A percentile compares a stretch with the other conserved stretches of the same genome.
phyloP scores from a whole-genome alignment of 2,797 vertebrate genomes.

The Chelon auratus region DNA sequence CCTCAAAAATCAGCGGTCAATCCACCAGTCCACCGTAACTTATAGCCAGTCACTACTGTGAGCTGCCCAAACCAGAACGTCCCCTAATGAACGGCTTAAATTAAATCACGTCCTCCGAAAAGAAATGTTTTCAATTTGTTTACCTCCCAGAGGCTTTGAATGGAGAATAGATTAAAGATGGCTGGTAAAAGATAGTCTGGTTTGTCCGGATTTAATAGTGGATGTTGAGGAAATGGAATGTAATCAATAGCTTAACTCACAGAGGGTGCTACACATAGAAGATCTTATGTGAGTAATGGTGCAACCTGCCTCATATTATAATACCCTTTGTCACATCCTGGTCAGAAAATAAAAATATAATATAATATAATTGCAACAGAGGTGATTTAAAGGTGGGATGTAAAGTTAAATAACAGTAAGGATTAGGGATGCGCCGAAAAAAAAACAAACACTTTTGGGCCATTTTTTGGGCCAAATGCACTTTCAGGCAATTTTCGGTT shows the following conservation, averaged over 20 bases:
- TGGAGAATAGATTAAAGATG: slow-evolving; percentile 53
- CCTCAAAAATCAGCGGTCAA: not conserved
- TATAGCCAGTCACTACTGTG: not conserved
- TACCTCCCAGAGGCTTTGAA: slow-evolving; percentile 39
- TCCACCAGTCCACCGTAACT: slow-evolving; percentile 1
- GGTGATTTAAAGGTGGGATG: not conserved
- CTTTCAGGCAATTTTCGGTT: too few relatives aligned
- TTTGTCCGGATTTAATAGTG: slow-evolving; percentile 52
- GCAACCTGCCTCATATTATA: not conserved
- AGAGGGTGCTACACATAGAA: slow-evolving; percentile 12
- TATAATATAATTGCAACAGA: not conserved
- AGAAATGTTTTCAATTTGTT: slow-evolving; percentile 67
- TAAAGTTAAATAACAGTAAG: not conserved
- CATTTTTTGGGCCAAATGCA: too few relatives aligned
- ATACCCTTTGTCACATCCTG: too few relatives aligned
- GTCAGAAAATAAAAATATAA: not conserved
- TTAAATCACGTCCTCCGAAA: slow-evolving; percentile 49
- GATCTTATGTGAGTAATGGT: not conserved
- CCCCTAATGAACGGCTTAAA: slow-evolving; percentile 53
- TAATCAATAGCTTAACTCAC: slow-evolving; percentile 27
- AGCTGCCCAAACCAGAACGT: slow-evolving; percentile 18
- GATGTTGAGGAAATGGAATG: slow-evolving; percentile 8
- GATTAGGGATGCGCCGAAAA: too few relatives aligned
- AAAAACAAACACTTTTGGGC: too few relatives aligned
- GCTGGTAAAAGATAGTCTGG: slow-evolving; percentile 38